Percentiles rank a stretch among this genome's conserved stretches.
Conservation (phyloP, 2,888 invertebrate species). For the Epinotia brunnichana region DNA sequence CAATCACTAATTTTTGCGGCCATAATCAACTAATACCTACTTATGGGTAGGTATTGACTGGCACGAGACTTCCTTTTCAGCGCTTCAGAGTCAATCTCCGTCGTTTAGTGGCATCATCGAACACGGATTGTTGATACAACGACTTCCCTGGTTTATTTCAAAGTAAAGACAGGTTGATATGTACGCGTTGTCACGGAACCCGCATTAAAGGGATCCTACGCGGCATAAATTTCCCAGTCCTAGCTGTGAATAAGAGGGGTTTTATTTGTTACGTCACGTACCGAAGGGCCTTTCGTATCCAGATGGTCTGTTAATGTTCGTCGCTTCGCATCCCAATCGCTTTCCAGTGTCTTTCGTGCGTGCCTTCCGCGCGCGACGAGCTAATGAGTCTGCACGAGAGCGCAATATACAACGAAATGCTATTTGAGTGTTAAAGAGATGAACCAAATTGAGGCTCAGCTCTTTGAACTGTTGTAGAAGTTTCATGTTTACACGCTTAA, state of each 20-base stretch:
- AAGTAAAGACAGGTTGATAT: conserved; percentile 60
- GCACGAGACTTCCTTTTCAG: not conserved
- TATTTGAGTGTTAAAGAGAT: not conserved
- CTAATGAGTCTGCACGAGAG: not conserved
- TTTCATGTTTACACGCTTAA: conserved; percentile 54
- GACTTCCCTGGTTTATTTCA: conserved; percentile 60
- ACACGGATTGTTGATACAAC: conserved; percentile 60
- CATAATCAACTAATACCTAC: not conserved
- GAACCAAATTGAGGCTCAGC: conserved; percentile 34
- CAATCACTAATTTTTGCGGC: too few species aligned
- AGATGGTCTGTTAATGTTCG: conserved; percentile 24
- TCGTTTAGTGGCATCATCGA: conserved; percentile 40
- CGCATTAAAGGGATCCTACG: conserved; percentile 79
- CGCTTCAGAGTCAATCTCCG: conserved; percentile 15
- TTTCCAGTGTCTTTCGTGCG: not conserved
- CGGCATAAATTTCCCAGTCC: conserved; percentile 77
- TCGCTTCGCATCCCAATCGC: not conserved
- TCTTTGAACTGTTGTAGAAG: conserved; percentile 63
- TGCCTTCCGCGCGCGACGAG: not conserved
- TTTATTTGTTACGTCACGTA: conserved; percentile 80
- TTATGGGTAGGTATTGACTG: not conserved
- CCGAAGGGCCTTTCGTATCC: conserved; percentile 61
- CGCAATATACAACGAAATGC: not conserved
- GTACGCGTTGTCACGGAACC: conserved; percentile 78
- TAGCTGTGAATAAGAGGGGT: conserved; percentile 80